Base-by-base conservation (phyloP, 2,113 vertebrate genomes). In the Oriolus oriolus region DNA sequence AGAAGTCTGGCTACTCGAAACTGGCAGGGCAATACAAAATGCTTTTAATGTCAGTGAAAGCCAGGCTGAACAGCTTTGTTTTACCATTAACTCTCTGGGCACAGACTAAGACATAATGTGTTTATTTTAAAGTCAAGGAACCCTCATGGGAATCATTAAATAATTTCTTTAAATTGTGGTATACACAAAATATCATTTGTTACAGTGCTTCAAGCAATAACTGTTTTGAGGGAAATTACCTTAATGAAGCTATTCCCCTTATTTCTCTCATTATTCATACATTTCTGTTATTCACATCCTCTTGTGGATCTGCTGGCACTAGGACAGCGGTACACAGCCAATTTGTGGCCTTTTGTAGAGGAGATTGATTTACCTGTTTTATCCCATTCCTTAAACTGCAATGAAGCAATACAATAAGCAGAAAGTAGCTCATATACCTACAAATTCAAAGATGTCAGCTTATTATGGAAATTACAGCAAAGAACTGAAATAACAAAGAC, bases 121-220 rank as follows among this genome's bases (percentile, higher is more conserved):
- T 80, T 88, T 83, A 74, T 84, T 93, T 86, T 89, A 50, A 92
- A 96, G 64, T 42, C 39, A 70, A 64, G 87, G 60, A 81, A 84
- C 18, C 41, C 42, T 65, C 66, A 30, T 8, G 63, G 27, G 59
- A 86, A 66, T 86, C 10, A 33, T 77, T 63, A 80, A 61, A 73
- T 80, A 61, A 80, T 81, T 77, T 78, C 8, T 84, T 84, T 81
- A 47, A 66, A 78, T 42, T 35, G 21, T 63, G 24, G 8, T 84
- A 52, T 89, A 74, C 80, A 66, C 42, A 93, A 82, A 85, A 28
- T 66, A 54, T 24, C 2, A 24, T 76, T 57, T 77, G 27, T 77
- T 69, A n/a, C 37, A 50, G 16, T 66, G 68, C 47, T 92, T 89
- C 33, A 88, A 87, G 63, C 20, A 88, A 73, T 69, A 83, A 60